Conservation (phyloP, 2,888 invertebrate genomes). For the Periphyllus acericola region DNA sequence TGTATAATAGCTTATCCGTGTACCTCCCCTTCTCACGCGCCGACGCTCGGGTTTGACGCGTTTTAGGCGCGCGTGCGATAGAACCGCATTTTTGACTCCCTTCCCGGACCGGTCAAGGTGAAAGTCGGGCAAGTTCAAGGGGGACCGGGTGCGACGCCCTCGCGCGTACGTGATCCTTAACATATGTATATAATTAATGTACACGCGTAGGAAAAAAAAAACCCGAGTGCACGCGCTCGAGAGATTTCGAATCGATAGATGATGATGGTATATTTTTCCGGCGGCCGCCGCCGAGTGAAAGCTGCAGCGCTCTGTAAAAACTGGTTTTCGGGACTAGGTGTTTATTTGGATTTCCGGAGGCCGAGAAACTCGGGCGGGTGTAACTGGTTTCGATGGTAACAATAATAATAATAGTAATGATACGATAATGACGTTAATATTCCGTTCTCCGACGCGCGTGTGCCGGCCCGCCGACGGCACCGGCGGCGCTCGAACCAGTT, state of each 20-base stretch:
- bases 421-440: constrained; percentile 1
- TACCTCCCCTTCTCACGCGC: too few species aligned
- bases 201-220: too few species aligned
- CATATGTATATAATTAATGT: too few species aligned
- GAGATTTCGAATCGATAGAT: constrained; percentile 51
- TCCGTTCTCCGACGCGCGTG: neutral
- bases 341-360: constrained; percentile 44
- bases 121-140: constrained; percentile 62
- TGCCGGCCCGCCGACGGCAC: neutral
- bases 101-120: constrained; percentile 25
- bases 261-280: constrained; percentile 33
- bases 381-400: neutral
- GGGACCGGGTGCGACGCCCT: constrained; percentile 30
- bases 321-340: constrained; percentile 38
- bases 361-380: constrained; percentile 4
- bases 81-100: neutral
- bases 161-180: constrained; percentile 10
- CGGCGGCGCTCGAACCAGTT: neutral
- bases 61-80: neutral
- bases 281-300: constrained; percentile 37
- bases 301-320: constrained; percentile 16
- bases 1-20: too few species aligned
- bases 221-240: neutral
- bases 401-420: neutral
- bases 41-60: neutral